Evolutionary conservation across 2,113 vertebrate genomes (phyloP).

Genomic region (Sinocyclocheilus anshuiensis): DNA sequence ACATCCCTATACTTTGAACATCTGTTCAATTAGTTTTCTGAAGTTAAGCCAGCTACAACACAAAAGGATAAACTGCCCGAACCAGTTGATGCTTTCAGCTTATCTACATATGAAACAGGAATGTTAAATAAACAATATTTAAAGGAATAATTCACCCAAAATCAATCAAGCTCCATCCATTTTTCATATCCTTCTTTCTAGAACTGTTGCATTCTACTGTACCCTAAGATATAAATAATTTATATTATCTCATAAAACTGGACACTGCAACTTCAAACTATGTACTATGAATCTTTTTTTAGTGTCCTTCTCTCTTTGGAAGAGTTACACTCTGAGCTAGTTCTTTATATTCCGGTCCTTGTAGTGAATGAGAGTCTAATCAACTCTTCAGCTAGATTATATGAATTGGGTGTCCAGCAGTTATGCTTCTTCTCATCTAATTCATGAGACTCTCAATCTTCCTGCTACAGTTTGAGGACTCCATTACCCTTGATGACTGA

Average conservation of each 20-base stretch:
- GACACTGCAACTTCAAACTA: background rate
- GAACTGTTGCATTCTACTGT: background rate
- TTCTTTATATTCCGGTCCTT: constrained; percentile 15
- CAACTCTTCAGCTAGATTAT: constrained; percentile 22
- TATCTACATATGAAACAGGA: constrained; percentile 6
- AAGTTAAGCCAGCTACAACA: constrained; percentile 11
- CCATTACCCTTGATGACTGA: constrained; percentile 29
- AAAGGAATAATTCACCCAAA: background rate
- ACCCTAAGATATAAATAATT: background rate
- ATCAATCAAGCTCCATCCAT: background rate
- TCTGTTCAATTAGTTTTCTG: constrained; percentile 17
- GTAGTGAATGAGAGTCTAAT: constrained; percentile 24
- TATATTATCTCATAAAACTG: background rate
- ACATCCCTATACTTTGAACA: constrained; percentile 3
- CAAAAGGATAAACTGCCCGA: background rate
- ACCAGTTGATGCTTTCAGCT: background rate
- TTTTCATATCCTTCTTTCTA: background rate
- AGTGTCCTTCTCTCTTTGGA: background rate
- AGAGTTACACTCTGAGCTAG: background rate
- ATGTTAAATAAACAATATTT: background rate
- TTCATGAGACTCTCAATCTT: constrained; percentile 38
- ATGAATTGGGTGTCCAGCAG: constrained; percentile 34
- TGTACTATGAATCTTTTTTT: constrained; percentile 8
- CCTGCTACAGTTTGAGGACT: constrained; percentile 31
- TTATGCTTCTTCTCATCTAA: constrained; percentile 38